A percentile compares a stretch with the other conserved stretches of the same genome.
phyloP scores from a whole-genome alignment of 2,113 vertebrate species.

The Turnix velox region DNA sequence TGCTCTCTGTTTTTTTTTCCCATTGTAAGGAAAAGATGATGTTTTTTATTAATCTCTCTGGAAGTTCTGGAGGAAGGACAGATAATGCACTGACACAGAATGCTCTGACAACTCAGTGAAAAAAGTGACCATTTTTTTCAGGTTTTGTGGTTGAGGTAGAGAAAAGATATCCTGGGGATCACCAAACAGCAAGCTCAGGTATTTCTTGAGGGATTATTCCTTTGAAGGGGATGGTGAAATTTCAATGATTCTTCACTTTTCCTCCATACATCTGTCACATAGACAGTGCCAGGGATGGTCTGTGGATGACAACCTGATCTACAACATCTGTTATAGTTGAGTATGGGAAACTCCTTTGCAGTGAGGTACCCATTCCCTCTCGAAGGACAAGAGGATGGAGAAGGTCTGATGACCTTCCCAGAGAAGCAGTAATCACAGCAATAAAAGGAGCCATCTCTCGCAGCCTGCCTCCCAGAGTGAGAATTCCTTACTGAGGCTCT shows the following conservation, averaged over 20 bases:
- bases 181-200: background rate
- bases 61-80: background rate
- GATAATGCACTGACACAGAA: background rate
- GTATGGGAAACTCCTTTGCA: background rate
- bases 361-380: background rate
- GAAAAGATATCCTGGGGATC: background rate
- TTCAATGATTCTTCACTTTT: background rate
- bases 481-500: constrained; percentile 3
- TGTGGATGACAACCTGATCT: background rate
- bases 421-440: constrained; percentile 1
- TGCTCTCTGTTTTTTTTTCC: background rate
- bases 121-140: background rate
- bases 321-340: background rate
- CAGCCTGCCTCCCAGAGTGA: background rate
- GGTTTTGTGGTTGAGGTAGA: background rate
- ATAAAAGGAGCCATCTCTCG: background rate
- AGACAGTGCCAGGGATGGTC: background rate
- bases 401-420: background rate
- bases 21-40: background rate
- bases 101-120: background rate
- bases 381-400: background rate
- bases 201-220: background rate
- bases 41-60: background rate
- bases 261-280: background rate
- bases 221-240: background rate